Base-by-base conservation (phyloP, 2,888 invertebrate species). In the Cyclophora albipunctata region DNA sequence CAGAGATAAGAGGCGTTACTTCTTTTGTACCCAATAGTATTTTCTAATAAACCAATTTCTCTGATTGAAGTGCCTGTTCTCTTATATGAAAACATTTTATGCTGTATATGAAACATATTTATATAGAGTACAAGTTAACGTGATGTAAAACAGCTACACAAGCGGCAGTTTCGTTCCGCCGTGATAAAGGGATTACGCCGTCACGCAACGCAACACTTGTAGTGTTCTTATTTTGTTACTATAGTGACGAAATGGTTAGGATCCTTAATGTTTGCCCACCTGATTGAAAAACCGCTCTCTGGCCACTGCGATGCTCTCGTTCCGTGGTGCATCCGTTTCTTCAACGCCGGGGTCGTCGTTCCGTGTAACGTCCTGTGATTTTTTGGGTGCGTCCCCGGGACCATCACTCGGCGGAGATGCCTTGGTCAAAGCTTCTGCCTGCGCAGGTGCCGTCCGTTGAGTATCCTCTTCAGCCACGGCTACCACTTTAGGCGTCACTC, bases 201-300 rank as follows among this genome's bases (percentile, higher is more conserved):
- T 74, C 73, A 74, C 71, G 75, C 68, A 56, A 60, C 60, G 58
- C 57, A 62, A 54, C 66, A 66, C 67, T 69, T 65, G 59, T 67
- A 62, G 67, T 65, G 69, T 64, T 68, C 62, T 64, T 37, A 5
- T 64, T 70, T 65, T 66, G 69, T 68, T 71, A 56, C 67, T 66
- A 65, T 69, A 66, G 67, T 62, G 60, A 64, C 55, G 57, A 20
- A 20, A 20, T 20, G 20, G 20, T 20, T 20, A 20, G 20, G 20
- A 20, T 20, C 20, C 20, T 20, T 20, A 5, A 37, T 37, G 37
- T 52, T 56, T 55, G 54, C 53, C 58, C 80, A 87, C 88, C 88
- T 87, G 82, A 64, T 78, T 78, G 58, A 88, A 87, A 71, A 88
- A 88, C 55, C 87, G 78, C 67, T 87, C 87, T 60, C 88, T 75